These are phyloP conservation scores for Leptoteleia sp. DNA, from an alignment of 1,140 invertebrate genomes.

Conservation along the genomic window DNA sequence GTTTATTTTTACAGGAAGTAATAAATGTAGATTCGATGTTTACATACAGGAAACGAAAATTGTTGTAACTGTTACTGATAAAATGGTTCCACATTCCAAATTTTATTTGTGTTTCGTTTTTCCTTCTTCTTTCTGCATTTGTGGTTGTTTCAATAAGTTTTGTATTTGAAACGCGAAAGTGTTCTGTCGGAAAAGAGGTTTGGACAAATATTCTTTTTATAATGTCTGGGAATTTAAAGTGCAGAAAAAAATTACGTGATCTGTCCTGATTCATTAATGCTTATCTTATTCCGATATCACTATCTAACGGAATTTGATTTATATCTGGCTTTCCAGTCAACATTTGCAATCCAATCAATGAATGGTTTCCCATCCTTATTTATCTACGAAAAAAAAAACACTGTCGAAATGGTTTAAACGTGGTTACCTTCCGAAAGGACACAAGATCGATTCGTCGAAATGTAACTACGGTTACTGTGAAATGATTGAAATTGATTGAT, in stretches of 20 bases:
- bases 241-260: conserved; percentile 14
- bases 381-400: conserved; percentile 35
- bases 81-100: too few species aligned
- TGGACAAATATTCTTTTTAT: too few species aligned
- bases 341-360: conserved; percentile 45
- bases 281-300: conserved; percentile 43
- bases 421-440: conserved; percentile 35
- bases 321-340: conserved; percentile 52
- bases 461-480: conserved; percentile 21
- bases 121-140: too few species aligned
- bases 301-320: conserved; percentile 47
- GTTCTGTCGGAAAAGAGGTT: too few species aligned
- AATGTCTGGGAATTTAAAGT: conserved; percentile 28
- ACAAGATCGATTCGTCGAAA: conserved; percentile 23
- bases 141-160: too few species aligned
- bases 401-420: conserved; percentile 29
- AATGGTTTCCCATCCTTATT: conserved; percentile 50
- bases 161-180: too few species aligned
- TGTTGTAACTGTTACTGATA: too few species aligned
- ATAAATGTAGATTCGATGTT: too few species aligned
- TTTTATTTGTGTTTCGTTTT: too few species aligned
- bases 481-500: conserved; percentile 54
- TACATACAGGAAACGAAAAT: too few species aligned
- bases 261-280: conserved; percentile 45
- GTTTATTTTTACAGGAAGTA: too few species aligned